A percentile compares a stretch with the other conserved stretches of the same genome.
Evolutionary conservation across 2,888 invertebrate species (phyloP).

Genomic region (Lepidochitona cinerea): DNA sequence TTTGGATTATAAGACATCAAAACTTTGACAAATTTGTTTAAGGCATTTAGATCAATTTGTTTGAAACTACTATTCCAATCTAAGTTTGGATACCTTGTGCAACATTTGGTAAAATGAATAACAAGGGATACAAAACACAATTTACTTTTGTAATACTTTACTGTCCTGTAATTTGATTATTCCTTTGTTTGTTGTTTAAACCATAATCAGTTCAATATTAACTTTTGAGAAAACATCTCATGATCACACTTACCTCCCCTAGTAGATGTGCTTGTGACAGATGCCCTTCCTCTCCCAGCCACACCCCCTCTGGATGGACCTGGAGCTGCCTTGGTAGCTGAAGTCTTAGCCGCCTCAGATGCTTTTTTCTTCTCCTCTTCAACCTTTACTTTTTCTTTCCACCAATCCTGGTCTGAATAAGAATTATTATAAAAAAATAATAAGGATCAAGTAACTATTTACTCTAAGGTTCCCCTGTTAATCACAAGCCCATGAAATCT

Average conservation of each 20-base stretch:
- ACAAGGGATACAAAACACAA: too few species aligned
- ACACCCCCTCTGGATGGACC: conserved; percentile 23
- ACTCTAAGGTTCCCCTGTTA: too few species aligned
- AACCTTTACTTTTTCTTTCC: conserved; percentile 52
- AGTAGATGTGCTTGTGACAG: conserved; percentile 13
- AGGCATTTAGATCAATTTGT: too few species aligned
- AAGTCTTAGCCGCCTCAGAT: conserved; percentile 18
- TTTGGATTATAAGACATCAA: too few species aligned
- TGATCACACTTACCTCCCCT: conserved; percentile 32
- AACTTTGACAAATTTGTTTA: not conserved
- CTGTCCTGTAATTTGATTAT: too few species aligned
- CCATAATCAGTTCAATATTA: too few species aligned
- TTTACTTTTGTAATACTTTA: too few species aligned
- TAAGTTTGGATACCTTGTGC: not conserved
- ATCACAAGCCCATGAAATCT: too few species aligned
- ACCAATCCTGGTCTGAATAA: conserved; percentile 62
- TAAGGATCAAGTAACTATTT: too few species aligned
- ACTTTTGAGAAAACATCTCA: too few species aligned
- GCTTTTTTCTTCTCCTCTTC: conserved; percentile 54
- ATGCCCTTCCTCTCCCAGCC: conserved; percentile 37
- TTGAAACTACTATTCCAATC: not conserved
- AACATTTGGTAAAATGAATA: too few species aligned
- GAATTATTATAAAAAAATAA: not conserved
- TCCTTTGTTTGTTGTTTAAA: too few species aligned
- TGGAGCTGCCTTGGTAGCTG: conserved; percentile 38